phyloP scores from a whole-genome alignment of 53 echinoderm and acorn worm genomes.

The Pentamera pediparva region DNA sequence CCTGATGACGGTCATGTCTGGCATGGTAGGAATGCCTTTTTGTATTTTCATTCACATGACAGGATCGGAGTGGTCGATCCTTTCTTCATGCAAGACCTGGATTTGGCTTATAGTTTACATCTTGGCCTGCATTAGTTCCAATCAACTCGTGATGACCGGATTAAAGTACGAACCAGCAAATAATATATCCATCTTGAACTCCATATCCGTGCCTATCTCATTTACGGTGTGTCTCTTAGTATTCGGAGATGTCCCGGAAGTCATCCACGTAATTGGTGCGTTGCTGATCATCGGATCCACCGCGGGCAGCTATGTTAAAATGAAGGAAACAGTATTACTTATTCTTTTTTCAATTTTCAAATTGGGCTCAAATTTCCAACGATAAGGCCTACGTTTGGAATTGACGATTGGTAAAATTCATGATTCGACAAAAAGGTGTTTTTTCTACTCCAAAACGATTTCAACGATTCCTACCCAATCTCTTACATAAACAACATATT shows the following conservation, averaged over 20 bases:
- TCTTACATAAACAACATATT: no score
- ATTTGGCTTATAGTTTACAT: background rate
- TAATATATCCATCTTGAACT: background rate
- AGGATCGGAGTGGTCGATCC: background rate
- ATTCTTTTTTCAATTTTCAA: no score
- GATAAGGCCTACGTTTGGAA: no score
- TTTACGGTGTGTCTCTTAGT: background rate
- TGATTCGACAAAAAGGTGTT: no score
- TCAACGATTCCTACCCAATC: no score
- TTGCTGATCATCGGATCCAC: background rate
- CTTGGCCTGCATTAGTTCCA: background rate
- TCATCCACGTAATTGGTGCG: background rate
- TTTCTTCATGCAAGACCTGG: background rate
- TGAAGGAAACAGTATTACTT: background rate
- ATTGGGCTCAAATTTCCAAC: no score
- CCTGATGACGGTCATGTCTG: slow-evolving; percentile 6
- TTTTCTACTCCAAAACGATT: no score
- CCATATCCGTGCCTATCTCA: background rate
- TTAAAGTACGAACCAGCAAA: slow-evolving; percentile 1
- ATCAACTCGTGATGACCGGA: slow-evolving; percentile 7
- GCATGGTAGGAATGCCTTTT: background rate
- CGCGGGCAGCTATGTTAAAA: background rate
- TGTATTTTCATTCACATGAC: background rate
- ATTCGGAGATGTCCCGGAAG: background rate
- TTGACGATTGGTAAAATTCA: no score